Evolutionary conservation across 1,140 invertebrate genomes (phyloP), one percentile per base, ranked within the genome.

Genomic region (Psilanteris sp.): DNA sequence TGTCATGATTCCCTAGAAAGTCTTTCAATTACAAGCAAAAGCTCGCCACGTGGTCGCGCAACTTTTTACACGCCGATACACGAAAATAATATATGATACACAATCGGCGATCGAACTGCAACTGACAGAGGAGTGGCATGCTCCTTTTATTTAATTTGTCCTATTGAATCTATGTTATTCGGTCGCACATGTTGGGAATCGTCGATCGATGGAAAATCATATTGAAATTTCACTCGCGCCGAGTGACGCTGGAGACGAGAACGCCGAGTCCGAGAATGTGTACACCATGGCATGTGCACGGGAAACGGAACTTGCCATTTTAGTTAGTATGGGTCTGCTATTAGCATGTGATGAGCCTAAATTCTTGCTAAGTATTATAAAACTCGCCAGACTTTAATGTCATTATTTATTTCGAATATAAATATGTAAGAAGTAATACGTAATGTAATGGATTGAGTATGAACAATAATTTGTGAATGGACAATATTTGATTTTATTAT

Each of bases 91-190:
- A 20, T 37, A 55, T 57, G 70, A 74, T 36, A 74, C 73, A 73
- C 83, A 86, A 88, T 83, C 85, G 85, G 62, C 83, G 84, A 88
- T 88, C 86, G 81, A 87, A 88, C 86, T 87, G 83, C 86, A 83
- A 88, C 85, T 88, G 86, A 84, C 84, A 71, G 83, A 85, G 84
- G 83, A 87, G 85, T 87, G 83, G 86, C 86, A 80, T 79, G 83
- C 81, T 81, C 85, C 86, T 88, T 89, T 88, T 89, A 89, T 89
- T 89, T 88, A 87, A 89, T 87, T 87, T 83, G 85, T 62, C 80
- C 81, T 67, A 48, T 54, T 79, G 79, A 83, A 88, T 87, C 85
- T 88, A 88, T 89, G 87, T 88, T 88, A 88, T 88, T 87, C 86
- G 87, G 86, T 88, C 88, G 85, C 79, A 71, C 87, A 87, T 88